phyloP scores from a whole-genome alignment of 2,113 vertebrate species.

The Tylochromis polylepis region DNA sequence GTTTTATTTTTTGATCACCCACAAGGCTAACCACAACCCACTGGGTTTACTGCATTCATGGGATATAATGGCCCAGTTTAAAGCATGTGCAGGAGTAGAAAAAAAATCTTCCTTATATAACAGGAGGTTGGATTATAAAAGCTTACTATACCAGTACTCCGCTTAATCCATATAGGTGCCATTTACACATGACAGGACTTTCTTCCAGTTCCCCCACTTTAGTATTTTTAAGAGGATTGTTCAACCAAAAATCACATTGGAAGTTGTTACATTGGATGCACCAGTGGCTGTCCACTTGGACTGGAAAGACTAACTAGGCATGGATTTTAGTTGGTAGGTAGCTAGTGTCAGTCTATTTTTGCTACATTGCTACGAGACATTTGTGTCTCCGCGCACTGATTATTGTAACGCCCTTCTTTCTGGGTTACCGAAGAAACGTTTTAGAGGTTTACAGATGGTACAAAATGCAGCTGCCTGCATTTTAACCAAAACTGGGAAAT shows the following conservation, averaged over 20 bases:
- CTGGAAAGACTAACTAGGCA: not conserved
- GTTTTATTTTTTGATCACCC: not conserved
- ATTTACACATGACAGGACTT: not conserved
- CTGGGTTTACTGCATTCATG: not conserved
- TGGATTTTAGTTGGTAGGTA: not conserved
- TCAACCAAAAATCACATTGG: not conserved
- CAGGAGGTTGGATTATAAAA: not conserved
- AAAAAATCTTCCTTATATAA: not conserved
- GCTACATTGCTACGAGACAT: not conserved
- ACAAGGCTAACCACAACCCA: not conserved
- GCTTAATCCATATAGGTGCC: not conserved
- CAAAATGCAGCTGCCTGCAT: fast-evolving
- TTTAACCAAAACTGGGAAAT: not conserved
- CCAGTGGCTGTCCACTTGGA: not conserved
- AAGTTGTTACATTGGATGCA: not conserved
- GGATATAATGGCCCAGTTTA: not conserved
- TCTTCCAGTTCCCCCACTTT: not conserved
- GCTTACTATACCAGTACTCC: not conserved
- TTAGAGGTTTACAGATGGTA: not conserved
- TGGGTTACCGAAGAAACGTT: not conserved
- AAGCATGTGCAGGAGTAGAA: not conserved
- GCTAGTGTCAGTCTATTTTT: not conserved
- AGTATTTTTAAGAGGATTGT: not conserved
- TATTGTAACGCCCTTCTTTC: not conserved
- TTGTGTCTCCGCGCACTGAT: no score